Evolutionary conservation across 2,113 vertebrate species (phyloP).

Genomic region (sheep (Ovis aries)): DNA sequence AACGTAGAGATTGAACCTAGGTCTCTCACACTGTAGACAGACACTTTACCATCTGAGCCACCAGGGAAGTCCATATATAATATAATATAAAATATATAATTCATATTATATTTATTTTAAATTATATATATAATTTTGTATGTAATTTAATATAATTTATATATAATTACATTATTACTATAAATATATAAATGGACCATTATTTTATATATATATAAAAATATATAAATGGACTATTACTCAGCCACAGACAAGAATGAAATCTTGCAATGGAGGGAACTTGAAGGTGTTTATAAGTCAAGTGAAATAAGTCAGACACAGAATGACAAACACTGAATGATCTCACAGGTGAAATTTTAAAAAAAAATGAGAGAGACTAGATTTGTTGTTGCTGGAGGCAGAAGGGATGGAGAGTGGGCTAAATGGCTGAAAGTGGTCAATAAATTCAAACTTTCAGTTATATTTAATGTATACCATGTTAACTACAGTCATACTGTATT

Average conservation of each 20-base stretch:
- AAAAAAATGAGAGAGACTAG: background rate
- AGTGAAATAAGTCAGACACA: background rate
- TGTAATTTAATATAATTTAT: too few relatives aligned
- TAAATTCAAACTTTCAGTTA: background rate
- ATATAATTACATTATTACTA: too few relatives aligned
- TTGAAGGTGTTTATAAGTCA: background rate
- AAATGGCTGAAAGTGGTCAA: background rate
- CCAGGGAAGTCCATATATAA: too few relatives aligned
- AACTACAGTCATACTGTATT: background rate
- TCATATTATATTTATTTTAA: too few relatives aligned
- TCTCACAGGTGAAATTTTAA: background rate
- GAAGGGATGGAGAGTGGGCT: background rate
- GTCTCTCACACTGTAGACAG: too few relatives aligned
- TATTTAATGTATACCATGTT: background rate
- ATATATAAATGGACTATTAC: background rate
- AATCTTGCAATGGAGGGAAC: background rate
- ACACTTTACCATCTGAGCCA: too few relatives aligned
- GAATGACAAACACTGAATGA: background rate
- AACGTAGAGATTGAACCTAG: too few relatives aligned
- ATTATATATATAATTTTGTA: too few relatives aligned
- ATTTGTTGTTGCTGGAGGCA: background rate
- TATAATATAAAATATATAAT: too few relatives aligned
- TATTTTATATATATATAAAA: too few relatives aligned
- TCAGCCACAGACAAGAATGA: background rate
- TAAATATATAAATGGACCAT: too few relatives aligned